Evolutionary conservation across 2,113 vertebrate genomes (phyloP).

Genomic region (Tichodroma muraria): DNA sequence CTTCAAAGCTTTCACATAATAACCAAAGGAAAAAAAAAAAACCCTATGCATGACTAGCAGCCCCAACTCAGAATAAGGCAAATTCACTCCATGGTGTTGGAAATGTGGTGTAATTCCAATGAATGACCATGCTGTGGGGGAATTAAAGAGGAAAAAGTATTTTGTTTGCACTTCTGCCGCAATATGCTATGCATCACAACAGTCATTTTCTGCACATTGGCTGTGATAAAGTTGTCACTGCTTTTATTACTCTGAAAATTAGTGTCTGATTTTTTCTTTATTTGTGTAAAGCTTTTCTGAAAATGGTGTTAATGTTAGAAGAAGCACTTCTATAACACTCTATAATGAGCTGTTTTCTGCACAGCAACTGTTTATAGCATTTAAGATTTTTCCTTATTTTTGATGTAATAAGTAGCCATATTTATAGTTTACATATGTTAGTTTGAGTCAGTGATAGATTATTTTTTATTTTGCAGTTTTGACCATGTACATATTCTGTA

Average conservation of each 20-base stretch:
- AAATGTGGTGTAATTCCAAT: background rate
- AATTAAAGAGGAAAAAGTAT: background rate
- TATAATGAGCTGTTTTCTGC: background rate
- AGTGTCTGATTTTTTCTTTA: background rate
- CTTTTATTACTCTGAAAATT: slow-evolving; percentile 14
- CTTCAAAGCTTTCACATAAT: background rate
- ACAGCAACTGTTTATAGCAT: background rate
- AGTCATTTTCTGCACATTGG: background rate
- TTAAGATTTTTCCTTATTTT: background rate
- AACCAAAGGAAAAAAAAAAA: background rate
- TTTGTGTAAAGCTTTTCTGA: background rate
- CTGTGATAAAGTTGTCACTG: background rate
- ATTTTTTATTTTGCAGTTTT: background rate
- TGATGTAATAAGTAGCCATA: background rate
- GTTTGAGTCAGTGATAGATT: background rate
- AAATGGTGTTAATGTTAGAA: background rate
- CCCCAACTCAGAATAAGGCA: background rate
- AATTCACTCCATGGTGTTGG: background rate
- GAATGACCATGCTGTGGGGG: background rate
- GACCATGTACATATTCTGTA: background rate
- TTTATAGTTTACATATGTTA: too few species aligned
- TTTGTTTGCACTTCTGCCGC: background rate
- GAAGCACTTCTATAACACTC: background rate
- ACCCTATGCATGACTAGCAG: background rate
- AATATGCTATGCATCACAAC: background rate